phyloP scores from a whole-genome alignment of 2,888 invertebrate genomes.

The Meandrusa payeni region DNA sequence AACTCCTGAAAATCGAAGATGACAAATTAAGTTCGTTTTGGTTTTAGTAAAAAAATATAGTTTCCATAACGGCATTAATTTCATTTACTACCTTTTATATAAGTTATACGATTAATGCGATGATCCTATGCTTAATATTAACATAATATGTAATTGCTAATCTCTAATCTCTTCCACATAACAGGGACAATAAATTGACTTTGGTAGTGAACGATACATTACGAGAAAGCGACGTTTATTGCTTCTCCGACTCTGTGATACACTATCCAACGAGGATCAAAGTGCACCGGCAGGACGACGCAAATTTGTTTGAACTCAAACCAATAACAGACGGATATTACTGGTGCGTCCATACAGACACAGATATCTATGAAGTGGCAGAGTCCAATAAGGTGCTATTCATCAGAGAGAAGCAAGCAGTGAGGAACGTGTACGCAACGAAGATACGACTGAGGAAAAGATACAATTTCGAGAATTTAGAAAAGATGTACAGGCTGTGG shows the following conservation, averaged over 20 bases:
- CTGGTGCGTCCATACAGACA: conserved; percentile 62
- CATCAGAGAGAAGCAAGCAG: conserved; percentile 48
- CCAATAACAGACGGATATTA: conserved; percentile 62
- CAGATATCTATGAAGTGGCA: conserved; percentile 42
- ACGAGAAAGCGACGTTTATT: conserved; percentile 45
- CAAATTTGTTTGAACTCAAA: conserved; percentile 42
- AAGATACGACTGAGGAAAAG: conserved; percentile 41
- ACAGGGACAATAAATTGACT: conserved; percentile 52
- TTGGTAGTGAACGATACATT: conserved; percentile 44
- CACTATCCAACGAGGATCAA: conserved; percentile 49
- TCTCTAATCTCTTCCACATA: too few species aligned
- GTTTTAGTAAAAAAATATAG: too few species aligned
- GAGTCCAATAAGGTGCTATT: conserved; percentile 58
- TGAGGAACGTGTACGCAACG: conserved; percentile 50
- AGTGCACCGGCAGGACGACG: conserved; percentile 35
- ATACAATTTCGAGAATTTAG: conserved; percentile 33
- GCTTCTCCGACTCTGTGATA: conserved; percentile 60
- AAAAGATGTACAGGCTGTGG: conserved; percentile 40
- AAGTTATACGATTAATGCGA: too few species aligned
- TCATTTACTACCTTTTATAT: too few species aligned
- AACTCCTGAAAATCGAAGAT: too few species aligned
- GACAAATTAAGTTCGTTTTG: too few species aligned
- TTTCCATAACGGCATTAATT: too few species aligned
- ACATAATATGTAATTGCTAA: too few species aligned
- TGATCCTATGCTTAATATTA: too few species aligned